Conservation (phyloP, 2,888 invertebrate species). For the Hyppa rectilinea region DNA sequence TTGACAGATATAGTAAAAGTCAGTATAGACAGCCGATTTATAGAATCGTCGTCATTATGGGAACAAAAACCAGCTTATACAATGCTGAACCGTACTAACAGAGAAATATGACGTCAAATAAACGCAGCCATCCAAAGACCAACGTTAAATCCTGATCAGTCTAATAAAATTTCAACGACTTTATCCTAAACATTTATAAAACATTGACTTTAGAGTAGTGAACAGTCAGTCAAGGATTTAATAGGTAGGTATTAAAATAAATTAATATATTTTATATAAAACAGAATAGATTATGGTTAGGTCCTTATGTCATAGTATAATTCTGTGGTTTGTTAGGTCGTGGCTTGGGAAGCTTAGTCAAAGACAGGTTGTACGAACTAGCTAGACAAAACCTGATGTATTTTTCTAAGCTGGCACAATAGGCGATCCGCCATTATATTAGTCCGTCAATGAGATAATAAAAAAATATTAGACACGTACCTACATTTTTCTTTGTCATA, state of each 20-base stretch:
- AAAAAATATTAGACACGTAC: no score
- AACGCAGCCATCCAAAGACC: slow-evolving; percentile 21
- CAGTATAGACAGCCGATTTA: neutral
- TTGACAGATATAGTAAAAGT: neutral
- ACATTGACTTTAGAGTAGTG: slow-evolving; percentile 62
- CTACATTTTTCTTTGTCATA: no score
- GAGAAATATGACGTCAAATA: neutral
- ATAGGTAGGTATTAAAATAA: slow-evolving; percentile 63
- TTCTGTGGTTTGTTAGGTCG: slow-evolving; percentile 10
- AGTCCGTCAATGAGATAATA: no score
- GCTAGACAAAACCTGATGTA: neutral
- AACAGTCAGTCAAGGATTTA: slow-evolving; percentile 63
- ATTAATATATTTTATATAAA: slow-evolving; percentile 50
- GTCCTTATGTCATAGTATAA: slow-evolving; percentile 26
- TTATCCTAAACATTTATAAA: slow-evolving; percentile 65
- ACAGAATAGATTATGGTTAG: slow-evolving; percentile 45
- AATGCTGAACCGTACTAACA: neutral
- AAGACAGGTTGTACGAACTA: neutral
- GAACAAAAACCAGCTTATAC: neutral
- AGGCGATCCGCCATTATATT: no score
- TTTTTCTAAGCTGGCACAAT: neutral
- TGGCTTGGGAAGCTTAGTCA: slow-evolving; percentile 13
- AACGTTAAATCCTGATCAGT: slow-evolving; percentile 40
- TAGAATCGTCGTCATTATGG: neutral
- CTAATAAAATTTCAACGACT: slow-evolving; percentile 56